These are phyloP conservation scores for Portunus trituberculatus DNA, from an alignment of 1,140 invertebrate genomes.

Conservation along the genomic window DNA sequence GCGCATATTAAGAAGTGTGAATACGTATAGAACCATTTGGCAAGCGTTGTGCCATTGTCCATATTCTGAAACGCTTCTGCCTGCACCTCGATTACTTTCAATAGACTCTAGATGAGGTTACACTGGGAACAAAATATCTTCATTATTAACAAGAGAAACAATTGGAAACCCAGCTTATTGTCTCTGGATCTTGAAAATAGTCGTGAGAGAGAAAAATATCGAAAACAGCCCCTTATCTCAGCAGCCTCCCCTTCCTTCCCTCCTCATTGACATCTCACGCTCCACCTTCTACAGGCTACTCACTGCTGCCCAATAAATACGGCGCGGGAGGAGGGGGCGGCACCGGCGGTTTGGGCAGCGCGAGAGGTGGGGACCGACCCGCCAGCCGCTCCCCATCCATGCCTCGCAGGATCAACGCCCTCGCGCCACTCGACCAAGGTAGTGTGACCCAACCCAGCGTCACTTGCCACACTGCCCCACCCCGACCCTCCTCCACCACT, in stretches of 20 bases:
- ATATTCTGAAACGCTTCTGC: too few species aligned
- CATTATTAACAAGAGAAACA: too few species aligned
- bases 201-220: too few species aligned
- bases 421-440: slow-evolving; percentile 72
- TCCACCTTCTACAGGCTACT: slow-evolving; percentile 54
- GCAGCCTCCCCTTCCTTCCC: background rate
- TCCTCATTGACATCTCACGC: background rate
- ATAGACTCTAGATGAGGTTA: too few species aligned
- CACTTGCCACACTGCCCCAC: background rate
- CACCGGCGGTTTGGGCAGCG: slow-evolving; percentile 35
- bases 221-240: too few species aligned
- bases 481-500: background rate
- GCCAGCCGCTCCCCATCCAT: slow-evolving; percentile 63
- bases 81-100: too few species aligned
- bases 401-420: slow-evolving; percentile 69
- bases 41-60: too few species aligned
- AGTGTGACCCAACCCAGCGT: background rate
- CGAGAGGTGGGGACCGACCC: slow-evolving; percentile 39
- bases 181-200: too few species aligned
- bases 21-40: too few species aligned
- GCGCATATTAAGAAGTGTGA: too few species aligned
- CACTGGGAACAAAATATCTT: too few species aligned
- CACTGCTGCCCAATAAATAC: slow-evolving; percentile 76
- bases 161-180: too few species aligned
- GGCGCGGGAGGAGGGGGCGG: slow-evolving; percentile 51